Evolutionary conservation across 2,888 invertebrate species (phyloP).

Genomic region (Hyalella azteca): DNA sequence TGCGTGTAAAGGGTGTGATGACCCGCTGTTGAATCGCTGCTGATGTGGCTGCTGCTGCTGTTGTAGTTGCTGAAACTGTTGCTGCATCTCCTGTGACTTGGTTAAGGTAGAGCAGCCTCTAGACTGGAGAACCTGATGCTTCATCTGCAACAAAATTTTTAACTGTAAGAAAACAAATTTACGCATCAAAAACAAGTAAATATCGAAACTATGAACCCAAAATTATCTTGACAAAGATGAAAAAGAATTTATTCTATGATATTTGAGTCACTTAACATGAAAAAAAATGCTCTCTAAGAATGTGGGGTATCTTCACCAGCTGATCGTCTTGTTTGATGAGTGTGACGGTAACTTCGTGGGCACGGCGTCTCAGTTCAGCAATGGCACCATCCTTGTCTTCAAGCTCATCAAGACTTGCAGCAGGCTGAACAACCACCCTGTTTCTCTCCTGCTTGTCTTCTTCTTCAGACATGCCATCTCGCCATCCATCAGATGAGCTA

Average conservation of each 20-base stretch:
- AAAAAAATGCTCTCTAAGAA: no score
- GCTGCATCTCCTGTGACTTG: constrained; percentile 18
- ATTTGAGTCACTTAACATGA: no score
- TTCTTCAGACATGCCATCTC: not conserved
- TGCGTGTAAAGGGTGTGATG: not conserved
- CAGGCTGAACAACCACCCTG: not conserved
- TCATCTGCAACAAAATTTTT: not conserved
- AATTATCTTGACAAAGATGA: no score
- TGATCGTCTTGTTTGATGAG: constrained; percentile 61
- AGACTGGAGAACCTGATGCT: constrained; percentile 20
- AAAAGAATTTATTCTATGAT: no score
- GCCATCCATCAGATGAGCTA: not conserved
- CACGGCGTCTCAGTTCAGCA: constrained; percentile 59
- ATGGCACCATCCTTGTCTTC: constrained; percentile 54
- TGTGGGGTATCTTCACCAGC: no score
- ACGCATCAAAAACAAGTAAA: no score
- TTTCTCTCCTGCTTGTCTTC: constrained; percentile 40
- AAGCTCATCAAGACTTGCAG: constrained; percentile 40
- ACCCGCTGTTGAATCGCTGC: constrained; percentile 1
- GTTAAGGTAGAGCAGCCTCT: constrained; percentile 22
- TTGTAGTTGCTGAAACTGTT: not conserved
- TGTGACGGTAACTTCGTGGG: constrained; percentile 66
- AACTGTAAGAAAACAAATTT: no score
- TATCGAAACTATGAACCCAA: no score
- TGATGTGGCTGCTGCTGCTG: constrained; percentile 24